Evolutionary conservation across 2,113 vertebrate species (phyloP).

Genomic region (Uropsilus gracilis): DNA sequence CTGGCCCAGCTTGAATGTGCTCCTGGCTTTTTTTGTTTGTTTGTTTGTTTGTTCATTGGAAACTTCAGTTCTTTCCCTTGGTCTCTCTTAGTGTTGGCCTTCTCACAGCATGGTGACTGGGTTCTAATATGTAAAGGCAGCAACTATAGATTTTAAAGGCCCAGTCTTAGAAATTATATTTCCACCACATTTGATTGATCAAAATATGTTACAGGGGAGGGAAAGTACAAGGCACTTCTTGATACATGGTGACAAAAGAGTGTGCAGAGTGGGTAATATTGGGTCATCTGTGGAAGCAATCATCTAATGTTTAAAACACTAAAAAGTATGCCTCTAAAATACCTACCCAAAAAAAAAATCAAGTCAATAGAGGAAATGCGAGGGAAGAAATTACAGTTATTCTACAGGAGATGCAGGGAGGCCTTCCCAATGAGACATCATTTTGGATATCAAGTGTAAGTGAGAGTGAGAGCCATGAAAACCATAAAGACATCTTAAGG

Average conservation of each 20-base stretch:
- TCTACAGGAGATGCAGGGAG: no score
- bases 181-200: slow-evolving; percentile 7
- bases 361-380: background rate
- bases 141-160: background rate
- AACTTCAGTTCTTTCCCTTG: background rate
- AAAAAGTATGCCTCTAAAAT: background rate
- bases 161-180: background rate
- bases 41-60: background rate
- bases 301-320: slow-evolving; percentile 10
- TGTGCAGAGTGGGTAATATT: background rate
- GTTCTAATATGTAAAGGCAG: background rate
- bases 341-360: background rate
- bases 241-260: background rate
- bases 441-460: background rate
- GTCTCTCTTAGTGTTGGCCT: background rate
- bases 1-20: background rate
- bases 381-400: background rate
- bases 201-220: background rate
- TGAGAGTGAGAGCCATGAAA: background rate
- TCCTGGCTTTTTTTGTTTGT: no score
- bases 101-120: background rate
- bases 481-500: background rate
- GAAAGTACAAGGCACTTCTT: background rate
- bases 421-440: background rate
- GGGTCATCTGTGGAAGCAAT: background rate